Conservation (phyloP, 2,797 vertebrate genomes). For the Amphiprion clarkii region DNA sequence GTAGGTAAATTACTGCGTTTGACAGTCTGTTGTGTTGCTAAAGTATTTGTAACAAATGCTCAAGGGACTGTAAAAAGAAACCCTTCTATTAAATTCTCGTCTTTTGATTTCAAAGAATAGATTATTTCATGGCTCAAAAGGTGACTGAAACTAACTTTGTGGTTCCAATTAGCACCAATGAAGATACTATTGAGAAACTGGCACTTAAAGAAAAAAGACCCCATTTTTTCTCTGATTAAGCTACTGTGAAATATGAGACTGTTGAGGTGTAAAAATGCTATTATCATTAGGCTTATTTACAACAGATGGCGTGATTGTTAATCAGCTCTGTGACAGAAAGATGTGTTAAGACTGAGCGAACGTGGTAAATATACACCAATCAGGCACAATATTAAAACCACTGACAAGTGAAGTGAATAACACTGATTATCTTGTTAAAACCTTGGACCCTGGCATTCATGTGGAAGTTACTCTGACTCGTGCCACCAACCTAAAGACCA, state of each 20-base stretch:
- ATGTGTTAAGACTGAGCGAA: background rate
- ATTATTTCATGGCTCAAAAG: conserved; percentile 53
- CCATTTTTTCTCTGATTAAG: conserved; percentile 32
- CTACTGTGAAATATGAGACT: conserved; percentile 45
- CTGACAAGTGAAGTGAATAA: too few species aligned
- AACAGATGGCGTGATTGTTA: conserved; percentile 28
- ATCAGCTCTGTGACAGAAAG: conserved; percentile 29
- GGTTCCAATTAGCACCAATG: conserved; percentile 32
- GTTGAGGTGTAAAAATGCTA: conserved; percentile 50
- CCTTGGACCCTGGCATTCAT: too few species aligned
- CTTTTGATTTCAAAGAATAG: conserved; percentile 13
- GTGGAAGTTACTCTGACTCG: too few species aligned
- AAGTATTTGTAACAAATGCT: conserved; percentile 1
- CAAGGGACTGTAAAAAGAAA: background rate
- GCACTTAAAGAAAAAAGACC: conserved; percentile 1
- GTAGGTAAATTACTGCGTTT: background rate
- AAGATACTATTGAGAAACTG: conserved; percentile 13
- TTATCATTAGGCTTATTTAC: conserved; percentile 38
- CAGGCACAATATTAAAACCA: too few species aligned
- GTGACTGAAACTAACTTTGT: conserved; percentile 34
- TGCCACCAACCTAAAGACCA: too few species aligned
- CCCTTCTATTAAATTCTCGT: conserved; percentile 7
- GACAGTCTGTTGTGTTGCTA: background rate
- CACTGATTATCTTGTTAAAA: too few species aligned
- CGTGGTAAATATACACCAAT: background rate